Evolutionary conservation across 2,113 vertebrate genomes (phyloP).

Genomic region (Prunella fulvescens): DNA sequence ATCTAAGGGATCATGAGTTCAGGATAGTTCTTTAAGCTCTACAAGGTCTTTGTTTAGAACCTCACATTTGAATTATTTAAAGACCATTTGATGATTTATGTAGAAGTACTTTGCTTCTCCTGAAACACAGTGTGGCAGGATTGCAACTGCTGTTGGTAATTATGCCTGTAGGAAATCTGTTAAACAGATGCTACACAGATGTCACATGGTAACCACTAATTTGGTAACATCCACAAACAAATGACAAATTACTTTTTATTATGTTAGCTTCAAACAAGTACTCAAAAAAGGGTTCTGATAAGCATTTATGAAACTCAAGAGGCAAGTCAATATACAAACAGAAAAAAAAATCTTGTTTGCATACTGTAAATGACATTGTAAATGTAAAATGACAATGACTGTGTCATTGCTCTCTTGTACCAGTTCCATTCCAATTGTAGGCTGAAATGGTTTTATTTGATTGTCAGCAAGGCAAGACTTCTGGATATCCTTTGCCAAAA

Average conservation of each 20-base stretch:
- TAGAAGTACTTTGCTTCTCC: background rate
- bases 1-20: background rate
- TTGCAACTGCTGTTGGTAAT: background rate
- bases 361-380: background rate
- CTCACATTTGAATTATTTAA: background rate
- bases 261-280: background rate
- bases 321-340: background rate
- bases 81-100: background rate
- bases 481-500: background rate
- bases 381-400: background rate
- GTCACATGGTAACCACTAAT: background rate
- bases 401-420: background rate
- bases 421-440: background rate
- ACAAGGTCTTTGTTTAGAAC: background rate
- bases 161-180: background rate
- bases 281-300: background rate
- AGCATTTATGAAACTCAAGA: background rate
- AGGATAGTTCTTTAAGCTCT: background rate
- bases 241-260: background rate
- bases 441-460: slow-evolving; percentile 69
- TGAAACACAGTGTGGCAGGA: background rate
- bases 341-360: slow-evolving; percentile 44
- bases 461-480: slow-evolving; percentile 73
- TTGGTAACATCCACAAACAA: background rate
- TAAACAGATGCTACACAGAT: background rate